Evolutionary conservation across 2,888 invertebrate species (phyloP), one percentile per base, ranked within the genome.

Genomic region (Pogonocherus hispidulus): DNA sequence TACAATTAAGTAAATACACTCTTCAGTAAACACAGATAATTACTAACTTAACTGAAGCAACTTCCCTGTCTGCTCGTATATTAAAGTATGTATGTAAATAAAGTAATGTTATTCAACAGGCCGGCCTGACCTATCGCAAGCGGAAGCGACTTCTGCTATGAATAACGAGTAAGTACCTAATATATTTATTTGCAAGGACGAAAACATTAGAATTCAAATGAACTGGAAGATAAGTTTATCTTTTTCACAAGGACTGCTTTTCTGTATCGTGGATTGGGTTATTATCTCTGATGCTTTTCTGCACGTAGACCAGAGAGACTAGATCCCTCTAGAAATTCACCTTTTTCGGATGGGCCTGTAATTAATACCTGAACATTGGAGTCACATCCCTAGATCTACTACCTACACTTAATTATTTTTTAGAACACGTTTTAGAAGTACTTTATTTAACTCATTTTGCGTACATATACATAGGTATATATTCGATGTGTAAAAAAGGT

Each of bases 111-210:
- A 16, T n/a, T 9, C 23, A 22, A 27, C 19, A 41, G 9, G 41
- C 35, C 37, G 5, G 14, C 41, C 37, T 41, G 55, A 56, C 55
- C 55, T 56, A 41, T 56, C 55, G 37, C 55, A 56, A 56, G 14
- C 37, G 37, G 35, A 56, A 37, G 18, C 41, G 55, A 20, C 55
- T 41, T 56, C 37, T 37, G 18, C 37, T 56, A 41, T 41, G 20
- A 56, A 22, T 41, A 56, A 41, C 22, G 37, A 56, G 8, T 35
- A 37, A 20, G n/a, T n/a, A n/a, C n/a, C n/a, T n/a, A n/a, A n/a
- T n/a, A n/a, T n/a, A n/a, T 54, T 5, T 16, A 4, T 27, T 56
- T 56, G 19, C 55, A 56, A 56, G 55, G 55, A 56, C 41, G 20
- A 56, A 22, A 4, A 19, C 41, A 56, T 56, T 56, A 41, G 35